Conservation (phyloP, 2,113 vertebrate genomes). For the Centrocercus urophasianus region DNA sequence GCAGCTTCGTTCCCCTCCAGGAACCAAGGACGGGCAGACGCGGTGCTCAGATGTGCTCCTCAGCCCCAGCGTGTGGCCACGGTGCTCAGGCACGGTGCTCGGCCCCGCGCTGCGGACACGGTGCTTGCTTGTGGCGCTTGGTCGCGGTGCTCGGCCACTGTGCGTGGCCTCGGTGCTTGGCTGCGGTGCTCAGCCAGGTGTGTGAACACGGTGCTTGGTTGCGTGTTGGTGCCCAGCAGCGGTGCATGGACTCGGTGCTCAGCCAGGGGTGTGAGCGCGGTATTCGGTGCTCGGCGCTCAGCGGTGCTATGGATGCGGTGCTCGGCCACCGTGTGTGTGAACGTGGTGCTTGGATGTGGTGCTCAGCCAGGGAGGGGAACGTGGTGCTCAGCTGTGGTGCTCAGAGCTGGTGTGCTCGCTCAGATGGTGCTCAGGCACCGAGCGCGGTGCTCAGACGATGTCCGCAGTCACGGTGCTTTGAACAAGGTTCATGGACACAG, state of each 20-base stretch:
- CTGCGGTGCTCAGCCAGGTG: neutral
- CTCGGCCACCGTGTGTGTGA: accelerated
- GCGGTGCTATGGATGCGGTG: neutral
- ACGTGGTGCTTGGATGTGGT: neutral
- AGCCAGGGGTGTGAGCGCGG: neutral
- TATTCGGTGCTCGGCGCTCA: neutral
- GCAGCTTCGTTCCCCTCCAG: neutral
- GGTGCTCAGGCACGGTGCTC: neutral
- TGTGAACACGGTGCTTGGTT: neutral
- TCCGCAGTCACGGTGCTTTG: neutral
- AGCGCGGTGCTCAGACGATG: neutral
- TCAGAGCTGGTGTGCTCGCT: neutral
- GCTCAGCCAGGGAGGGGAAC: neutral
- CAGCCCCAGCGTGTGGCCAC: neutral
- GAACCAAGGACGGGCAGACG: neutral
- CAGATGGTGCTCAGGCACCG: too few relatives aligned
- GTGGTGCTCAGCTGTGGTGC: neutral
- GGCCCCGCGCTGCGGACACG: neutral
- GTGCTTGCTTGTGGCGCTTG: neutral
- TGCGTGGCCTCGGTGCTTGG: neutral
- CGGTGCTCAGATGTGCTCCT: neutral
- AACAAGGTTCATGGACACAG: neutral
- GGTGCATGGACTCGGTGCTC: neutral
- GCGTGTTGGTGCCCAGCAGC: neutral
- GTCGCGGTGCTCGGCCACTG: accelerated